These are phyloP conservation scores for Heliangelus exortis DNA, from an alignment of 2,797 vertebrate species.

Conservation along the genomic window DNA sequence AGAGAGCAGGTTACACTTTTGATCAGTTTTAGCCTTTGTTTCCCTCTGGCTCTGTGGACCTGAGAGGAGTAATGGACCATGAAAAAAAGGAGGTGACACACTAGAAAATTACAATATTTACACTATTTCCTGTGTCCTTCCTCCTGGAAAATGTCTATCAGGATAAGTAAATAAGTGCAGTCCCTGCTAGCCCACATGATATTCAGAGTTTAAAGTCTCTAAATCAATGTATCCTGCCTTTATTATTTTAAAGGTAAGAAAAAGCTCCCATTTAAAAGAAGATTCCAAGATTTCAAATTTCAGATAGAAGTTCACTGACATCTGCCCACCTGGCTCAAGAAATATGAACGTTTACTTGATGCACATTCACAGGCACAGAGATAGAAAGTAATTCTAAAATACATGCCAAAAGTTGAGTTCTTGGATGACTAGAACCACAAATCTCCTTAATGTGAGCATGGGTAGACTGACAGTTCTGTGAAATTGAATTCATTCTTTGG, in stretches of 20 bases:
- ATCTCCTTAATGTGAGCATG: background rate
- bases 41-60: background rate
- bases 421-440: background rate
- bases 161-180: background rate
- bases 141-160: background rate
- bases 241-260: background rate
- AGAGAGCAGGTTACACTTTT: background rate
- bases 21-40: background rate
- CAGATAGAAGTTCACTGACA: background rate
- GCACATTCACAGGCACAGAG: background rate
- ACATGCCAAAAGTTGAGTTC: background rate
- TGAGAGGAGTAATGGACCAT: background rate
- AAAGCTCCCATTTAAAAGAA: background rate
- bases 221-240: background rate
- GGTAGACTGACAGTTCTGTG: background rate
- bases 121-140: background rate
- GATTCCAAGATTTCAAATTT: background rate
- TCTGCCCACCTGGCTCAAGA: background rate
- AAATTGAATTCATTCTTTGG: background rate
- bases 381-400: background rate
- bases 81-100: background rate
- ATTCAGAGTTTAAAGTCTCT: background rate
- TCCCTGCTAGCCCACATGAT: background rate
- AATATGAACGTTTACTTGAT: background rate
- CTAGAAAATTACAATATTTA: background rate